Evolutionary conservation across 2,888 invertebrate species (phyloP).

Genomic region (Leucophenga maculata): DNA sequence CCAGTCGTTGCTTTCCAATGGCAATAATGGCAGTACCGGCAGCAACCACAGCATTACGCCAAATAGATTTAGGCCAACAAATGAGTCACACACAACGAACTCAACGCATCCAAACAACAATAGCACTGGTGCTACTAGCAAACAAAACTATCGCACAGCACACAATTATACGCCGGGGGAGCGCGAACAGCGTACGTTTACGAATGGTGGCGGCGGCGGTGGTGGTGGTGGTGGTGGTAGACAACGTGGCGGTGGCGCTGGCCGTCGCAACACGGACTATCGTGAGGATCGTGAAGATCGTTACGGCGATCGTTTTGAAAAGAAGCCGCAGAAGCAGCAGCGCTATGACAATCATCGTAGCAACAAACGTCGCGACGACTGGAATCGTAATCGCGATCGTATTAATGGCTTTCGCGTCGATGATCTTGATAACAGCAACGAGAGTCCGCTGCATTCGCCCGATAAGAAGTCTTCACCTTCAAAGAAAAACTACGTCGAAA

Average conservation of each 20-base stretch:
- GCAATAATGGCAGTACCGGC: conserved; percentile 33
- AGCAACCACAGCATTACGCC: conserved; percentile 52
- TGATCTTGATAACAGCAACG: conserved; percentile 67
- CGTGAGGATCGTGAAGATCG: conserved; percentile 48
- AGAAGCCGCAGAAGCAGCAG: conserved; percentile 65
- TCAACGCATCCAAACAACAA: conserved; percentile 21
- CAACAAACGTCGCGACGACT: conserved; percentile 69
- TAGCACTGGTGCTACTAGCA: conserved; percentile 31
- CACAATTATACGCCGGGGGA: conserved; percentile 14
- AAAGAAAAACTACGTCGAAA: conserved; percentile 51
- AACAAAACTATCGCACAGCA: conserved; percentile 9
- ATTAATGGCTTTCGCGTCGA: conserved; percentile 66
- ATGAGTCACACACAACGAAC: conserved; percentile 3
- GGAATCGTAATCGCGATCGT: conserved; percentile 70
- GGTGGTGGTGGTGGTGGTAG: not conserved
- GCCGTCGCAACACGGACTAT: conserved; percentile 41
- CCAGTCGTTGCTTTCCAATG: conserved; percentile 1
- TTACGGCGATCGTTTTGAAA: conserved; percentile 43
- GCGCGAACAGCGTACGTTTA: conserved; percentile 7
- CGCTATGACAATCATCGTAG: conserved; percentile 70
- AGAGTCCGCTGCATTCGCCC: conserved; percentile 65
- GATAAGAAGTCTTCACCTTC: conserved; percentile 62
- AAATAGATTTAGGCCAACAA: conserved; percentile 38
- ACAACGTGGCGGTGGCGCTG: conserved; percentile 2
- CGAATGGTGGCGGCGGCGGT: not conserved